Evolutionary conservation across 2,113 vertebrate species (phyloP).

Genomic region (Cephalopterus ornatus): DNA sequence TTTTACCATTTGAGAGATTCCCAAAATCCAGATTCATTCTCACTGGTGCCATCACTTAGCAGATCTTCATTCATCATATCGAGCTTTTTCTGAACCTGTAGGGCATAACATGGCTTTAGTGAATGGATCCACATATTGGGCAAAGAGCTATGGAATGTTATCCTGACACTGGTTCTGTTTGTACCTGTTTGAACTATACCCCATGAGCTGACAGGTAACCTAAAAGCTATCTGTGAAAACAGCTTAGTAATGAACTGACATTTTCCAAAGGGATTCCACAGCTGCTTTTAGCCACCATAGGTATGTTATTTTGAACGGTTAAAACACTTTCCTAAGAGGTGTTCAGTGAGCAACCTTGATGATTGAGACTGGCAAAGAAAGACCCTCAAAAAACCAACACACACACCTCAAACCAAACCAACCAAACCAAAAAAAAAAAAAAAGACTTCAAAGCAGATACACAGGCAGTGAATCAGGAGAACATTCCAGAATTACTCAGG

Average conservation of each 20-base stretch:
- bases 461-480: background rate
- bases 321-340: background rate
- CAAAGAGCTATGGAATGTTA: background rate
- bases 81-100: conserved; percentile 95
- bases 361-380: background rate
- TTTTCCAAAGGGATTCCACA: background rate
- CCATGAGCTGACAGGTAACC: background rate
- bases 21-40: conserved; percentile 94
- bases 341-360: background rate
- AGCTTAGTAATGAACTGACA: background rate
- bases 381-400: background rate
- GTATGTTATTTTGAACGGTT: background rate
- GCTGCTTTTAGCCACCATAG: background rate
- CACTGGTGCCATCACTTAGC: conserved; percentile 85
- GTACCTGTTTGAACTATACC: background rate
- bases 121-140: background rate
- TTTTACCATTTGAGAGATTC: conserved; percentile 90
- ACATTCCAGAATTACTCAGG: background rate
- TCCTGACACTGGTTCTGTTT: background rate
- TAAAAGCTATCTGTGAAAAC: background rate
- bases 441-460: background rate
- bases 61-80: conserved; percentile 95
- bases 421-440: too few species aligned
- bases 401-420: too few species aligned
- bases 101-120: background rate